Evolutionary conservation across 2,888 invertebrate species (phyloP), one percentile per base, ranked within the genome.

Genomic region (Ichneumoninae sp.): DNA sequence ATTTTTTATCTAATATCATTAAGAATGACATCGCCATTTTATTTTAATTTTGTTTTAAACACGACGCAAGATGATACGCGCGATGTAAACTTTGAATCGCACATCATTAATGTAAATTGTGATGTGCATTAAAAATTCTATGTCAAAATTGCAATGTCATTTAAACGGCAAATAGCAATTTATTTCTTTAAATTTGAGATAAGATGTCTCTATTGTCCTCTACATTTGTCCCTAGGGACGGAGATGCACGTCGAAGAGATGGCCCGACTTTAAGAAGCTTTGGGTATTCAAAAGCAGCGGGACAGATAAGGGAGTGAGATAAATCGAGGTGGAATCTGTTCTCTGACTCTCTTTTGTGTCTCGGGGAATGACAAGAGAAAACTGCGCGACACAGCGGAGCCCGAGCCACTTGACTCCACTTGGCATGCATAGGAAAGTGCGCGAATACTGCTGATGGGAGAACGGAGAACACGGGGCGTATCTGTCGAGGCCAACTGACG

Each of bases 371-470:
- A 81, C 57, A 77, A 66, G 76, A 70, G 85, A 70, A 66, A 71
- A 69, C 60, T 85, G 85, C 83, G 82, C 88, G 89, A 79, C 90
- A 75, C 44, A 74, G 40, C 73, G 88, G 90, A 89, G 90, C 89
- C 89, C 85, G 83, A 73, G 81, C 90, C 91, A 92, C 91, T 92
- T 92, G 91, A 91, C 91, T 89, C 89, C 90, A 90, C 91, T 91
- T 91, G 90, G 83, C 88, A 87, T 85, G 83, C 60, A 63, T 47
- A 36, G 78, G 30, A 63, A 77, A 54, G 44, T 19, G 10, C 68
- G 19, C 33, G 33, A 26, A 36, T 40, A 68, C 36, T 70, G 44
- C 10, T 26, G 33, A 70, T 36, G 60, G 47, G 13, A 16, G 44
- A 70, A 63, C 19, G 33, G 30, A 30, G 26, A 33, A 30, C 60